These are phyloP conservation scores for Baronia brevicornis DNA, from an alignment of 2,888 invertebrate species.

Conservation along the genomic window DNA sequence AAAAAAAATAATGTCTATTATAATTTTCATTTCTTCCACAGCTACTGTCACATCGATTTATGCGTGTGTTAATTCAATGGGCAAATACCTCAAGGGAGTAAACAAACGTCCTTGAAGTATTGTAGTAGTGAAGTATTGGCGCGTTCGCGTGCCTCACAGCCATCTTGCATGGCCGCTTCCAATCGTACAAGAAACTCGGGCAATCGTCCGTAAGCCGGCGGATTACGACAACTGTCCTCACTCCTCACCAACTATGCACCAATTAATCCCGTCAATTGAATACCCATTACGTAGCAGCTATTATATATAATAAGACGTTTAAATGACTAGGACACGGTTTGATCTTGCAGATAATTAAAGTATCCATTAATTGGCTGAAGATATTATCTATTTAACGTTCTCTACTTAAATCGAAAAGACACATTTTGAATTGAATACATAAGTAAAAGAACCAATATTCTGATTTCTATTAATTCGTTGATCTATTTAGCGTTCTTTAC, in stretches of 20 bases:
- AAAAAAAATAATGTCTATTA: too few species aligned
- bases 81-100: too few species aligned
- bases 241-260: slow-evolving; percentile 32
- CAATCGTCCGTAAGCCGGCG: slow-evolving; percentile 27
- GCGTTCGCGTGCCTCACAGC: slow-evolving; percentile 6
- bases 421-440: too few species aligned
- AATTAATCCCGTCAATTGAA: slow-evolving; percentile 64
- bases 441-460: too few species aligned
- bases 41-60: too few species aligned
- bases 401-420: too few species aligned
- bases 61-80: too few species aligned
- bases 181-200: slow-evolving; percentile 20
- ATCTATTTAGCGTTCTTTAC: too few species aligned
- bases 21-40: too few species aligned
- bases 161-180: slow-evolving; percentile 21
- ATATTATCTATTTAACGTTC: background rate
- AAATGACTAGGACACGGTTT: slow-evolving; percentile 5
- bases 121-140: slow-evolving; percentile 9
- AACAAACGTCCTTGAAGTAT: too few species aligned
- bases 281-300: slow-evolving; percentile 22
- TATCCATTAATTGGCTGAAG: slow-evolving; percentile 5
- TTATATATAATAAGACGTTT: slow-evolving; percentile 13
- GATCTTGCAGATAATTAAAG: slow-evolving; percentile 5
- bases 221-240: slow-evolving; percentile 16
- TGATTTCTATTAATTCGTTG: too few species aligned